Base-by-base conservation (phyloP, 30 jellyfish, hydroid and myxozoan genomes). In the Cassiopea xamachana region DNA sequence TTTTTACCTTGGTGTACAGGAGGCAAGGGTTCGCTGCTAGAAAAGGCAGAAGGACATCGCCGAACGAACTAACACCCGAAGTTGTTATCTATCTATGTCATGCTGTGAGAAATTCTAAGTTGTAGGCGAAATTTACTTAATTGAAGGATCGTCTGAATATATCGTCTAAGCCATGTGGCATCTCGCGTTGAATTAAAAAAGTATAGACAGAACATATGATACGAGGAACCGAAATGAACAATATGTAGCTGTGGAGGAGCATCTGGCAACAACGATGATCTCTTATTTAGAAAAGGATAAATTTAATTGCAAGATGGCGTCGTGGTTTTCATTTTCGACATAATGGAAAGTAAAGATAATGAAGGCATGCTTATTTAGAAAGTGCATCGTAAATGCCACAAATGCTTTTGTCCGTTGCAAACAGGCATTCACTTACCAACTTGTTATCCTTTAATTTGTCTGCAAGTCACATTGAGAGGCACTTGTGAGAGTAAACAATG, bases 291-390 rank as follows among this genome's bases (percentile, higher is more conserved):
- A 48, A 78, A 87, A 18, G 79, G 94, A 87, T 87, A 46, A 76
- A 75, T 16, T 13, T 68, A 60, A 69, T 87, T 75, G 71, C 59
- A 3, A 76, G 69, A 19, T 78, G 94, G 94, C 94, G 94, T 87
- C 94, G 89, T 17, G 69, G 88, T 70, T 70, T 84, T 71, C 80
- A 72, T 67, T 79, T 8, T 84, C 69, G 61, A 84, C 70, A 73
- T 14, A 71, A 84, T 64, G 92, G 13, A 18, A 71, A 49, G 84
- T 64, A 64, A 59, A 70, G 84, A 79, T 72, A 16, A 50, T 6
- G 74, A 68, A 45, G 69, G 69, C 90, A 82, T 27, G 73, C 83
- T 48, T 73, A 75, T 61, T 12, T 84, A 64, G 75, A 47, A 10
- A 70, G 14, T 48, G 15, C 78, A 46, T 55, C 78, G 49, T 47